Evolutionary conservation across 2,113 vertebrate genomes (phyloP), one percentile per base, ranked within the genome.

Genomic region (Muscicapa adusta): DNA sequence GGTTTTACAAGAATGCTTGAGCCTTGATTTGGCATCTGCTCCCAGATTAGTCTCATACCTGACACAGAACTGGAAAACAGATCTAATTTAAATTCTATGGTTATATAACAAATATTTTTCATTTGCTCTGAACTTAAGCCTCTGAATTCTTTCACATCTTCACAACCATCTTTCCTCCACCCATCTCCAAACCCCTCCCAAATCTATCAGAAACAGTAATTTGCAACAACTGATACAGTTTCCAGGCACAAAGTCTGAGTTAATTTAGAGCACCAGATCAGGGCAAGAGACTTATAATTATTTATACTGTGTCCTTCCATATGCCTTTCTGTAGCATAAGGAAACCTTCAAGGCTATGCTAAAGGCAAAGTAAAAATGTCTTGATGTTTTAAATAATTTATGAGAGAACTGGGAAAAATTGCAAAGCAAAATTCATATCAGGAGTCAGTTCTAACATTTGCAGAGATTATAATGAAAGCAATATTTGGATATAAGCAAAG

Each of bases 111-210:
- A 56, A 56, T 68, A 13, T 45, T 45, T 89, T 79, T 4, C 12
- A 38, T 74, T 93, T 77, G 8, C 7, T 50, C 8, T 24, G 47
- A 10, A 3, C 4, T 63, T 47, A 83, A 62, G 9, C 7, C 14
- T 75, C 23, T 60, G 6, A 40, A 5, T 81, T 62, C 42, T 73
- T 77, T 29, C 10, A 61, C 9, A 15, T 34, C 7, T 36, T 53
- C 33, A 24, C 5, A 16, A n/a, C 4, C 5, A 80, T 23, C 8
- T 4, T 7, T 3, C 10, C 4, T 3, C 0, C 4, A 16, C 8
- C 4, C 23, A 2, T n/a, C 19, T 43, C 33, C 24, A 45, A 45
- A 29, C 1, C 5, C 3, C 10, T 42, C 6, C 58, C 18, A 63
- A 2, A 1, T 82, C 34, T 63, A 18, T 24, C 58, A 68, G n/a